Evolutionary conservation across 2,113 vertebrate genomes (phyloP).

Genomic region (Charina bottae): DNA sequence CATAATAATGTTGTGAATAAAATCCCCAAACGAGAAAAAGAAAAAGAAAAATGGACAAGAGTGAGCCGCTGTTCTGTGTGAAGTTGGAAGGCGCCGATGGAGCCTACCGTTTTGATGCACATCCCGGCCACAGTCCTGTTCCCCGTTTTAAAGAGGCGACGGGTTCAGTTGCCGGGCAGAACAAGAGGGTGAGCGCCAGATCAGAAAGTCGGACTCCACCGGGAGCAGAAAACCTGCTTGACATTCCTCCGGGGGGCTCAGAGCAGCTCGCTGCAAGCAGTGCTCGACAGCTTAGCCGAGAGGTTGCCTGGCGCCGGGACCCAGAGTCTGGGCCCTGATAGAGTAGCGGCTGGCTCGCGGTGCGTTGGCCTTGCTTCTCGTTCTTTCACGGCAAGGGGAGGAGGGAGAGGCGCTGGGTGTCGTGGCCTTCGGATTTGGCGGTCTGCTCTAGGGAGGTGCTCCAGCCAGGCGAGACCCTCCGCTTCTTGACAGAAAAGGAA

Average conservation of each 20-base stretch:
- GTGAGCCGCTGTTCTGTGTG: constrained; percentile 40
- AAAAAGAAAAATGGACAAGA: not conserved
- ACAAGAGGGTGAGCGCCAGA: not conserved
- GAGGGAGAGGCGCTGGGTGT: not conserved
- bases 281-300: too few species aligned
- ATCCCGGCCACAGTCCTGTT: not conserved
- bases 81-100: not conserved
- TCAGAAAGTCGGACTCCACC: not conserved
- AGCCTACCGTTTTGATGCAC: not conserved
- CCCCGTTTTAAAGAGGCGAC: not conserved
- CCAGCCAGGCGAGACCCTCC: too few species aligned
- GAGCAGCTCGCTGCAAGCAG: not conserved
- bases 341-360: not conserved
- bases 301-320: not conserved
- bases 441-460: not conserved
- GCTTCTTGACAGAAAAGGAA: not conserved
- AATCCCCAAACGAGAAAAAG: constrained; percentile 59
- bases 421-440: not conserved
- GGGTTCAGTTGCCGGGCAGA: not conserved
- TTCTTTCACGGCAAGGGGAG: not conserved
- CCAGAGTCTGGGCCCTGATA: not conserved
- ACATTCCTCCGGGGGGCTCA: not conserved
- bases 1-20: constrained; percentile 85
- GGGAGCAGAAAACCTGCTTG: not conserved
- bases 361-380: not conserved